A percentile compares a stretch with the other conserved stretches of the same genome.
Evolutionary conservation across 2,888 invertebrate genomes (phyloP).

Genomic region (Strigamia maritima): DNA sequence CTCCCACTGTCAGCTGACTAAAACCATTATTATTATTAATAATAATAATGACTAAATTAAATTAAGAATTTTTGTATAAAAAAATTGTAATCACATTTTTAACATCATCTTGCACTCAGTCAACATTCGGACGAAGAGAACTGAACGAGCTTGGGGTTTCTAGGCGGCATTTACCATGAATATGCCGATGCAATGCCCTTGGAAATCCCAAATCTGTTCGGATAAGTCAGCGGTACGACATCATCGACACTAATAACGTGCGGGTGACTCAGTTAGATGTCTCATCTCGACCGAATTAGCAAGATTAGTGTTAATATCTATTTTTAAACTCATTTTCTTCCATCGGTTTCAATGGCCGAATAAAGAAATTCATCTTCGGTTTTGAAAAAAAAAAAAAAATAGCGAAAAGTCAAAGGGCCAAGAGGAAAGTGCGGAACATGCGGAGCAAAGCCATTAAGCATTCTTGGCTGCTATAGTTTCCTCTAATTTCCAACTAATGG

Average conservation of each 20-base stretch:
- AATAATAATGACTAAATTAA: too few relatives aligned
- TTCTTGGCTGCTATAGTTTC: slow-evolving; percentile 6
- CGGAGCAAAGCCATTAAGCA: neutral
- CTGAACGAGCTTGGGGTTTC: slow-evolving; percentile 42
- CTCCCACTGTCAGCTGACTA: neutral
- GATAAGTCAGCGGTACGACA: slow-evolving; percentile 33
- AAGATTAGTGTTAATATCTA: neutral
- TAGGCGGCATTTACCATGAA: slow-evolving; percentile 43
- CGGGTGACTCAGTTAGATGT: neutral
- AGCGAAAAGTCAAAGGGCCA: neutral
- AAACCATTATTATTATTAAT: neutral
- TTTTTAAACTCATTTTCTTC: too few relatives aligned
- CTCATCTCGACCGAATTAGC: neutral
- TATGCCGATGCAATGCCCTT: slow-evolving; percentile 42
- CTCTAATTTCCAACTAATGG: slow-evolving; percentile 19
- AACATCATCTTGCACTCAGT: too few relatives aligned
- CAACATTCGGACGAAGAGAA: neutral
- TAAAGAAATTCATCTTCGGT: neutral
- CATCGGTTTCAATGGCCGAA: neutral
- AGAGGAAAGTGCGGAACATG: neutral
- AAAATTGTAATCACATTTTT: too few relatives aligned
- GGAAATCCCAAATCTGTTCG: slow-evolving; percentile 43
- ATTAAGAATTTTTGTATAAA: too few relatives aligned
- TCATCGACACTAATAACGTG: slow-evolving; percentile 15
- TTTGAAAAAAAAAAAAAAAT: neutral